Evolutionary conservation across 2,888 invertebrate genomes (phyloP).

Genomic region (Chesias legatella): DNA sequence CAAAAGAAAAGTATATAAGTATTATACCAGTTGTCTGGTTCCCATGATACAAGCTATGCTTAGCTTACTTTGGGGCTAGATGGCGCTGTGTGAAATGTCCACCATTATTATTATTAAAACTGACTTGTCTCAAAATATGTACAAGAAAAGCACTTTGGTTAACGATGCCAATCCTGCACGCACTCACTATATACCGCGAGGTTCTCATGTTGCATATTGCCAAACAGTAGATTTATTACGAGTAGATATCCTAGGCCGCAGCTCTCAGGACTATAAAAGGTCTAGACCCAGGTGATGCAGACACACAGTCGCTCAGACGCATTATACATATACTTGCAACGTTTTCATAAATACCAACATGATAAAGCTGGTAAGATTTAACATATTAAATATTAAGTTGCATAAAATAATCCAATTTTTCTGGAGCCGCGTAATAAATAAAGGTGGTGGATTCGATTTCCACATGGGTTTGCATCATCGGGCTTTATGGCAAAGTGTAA

Average conservation of each 20-base stretch:
- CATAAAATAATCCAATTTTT: no score
- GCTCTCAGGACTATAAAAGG: slow-evolving; percentile 62
- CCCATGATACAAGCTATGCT: no score
- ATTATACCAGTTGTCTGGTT: no score
- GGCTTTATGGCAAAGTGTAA: no score
- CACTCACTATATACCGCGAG: slow-evolving; percentile 23
- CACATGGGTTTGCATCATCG: no score
- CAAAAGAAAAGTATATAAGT: no score
- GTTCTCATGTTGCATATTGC: slow-evolving; percentile 56
- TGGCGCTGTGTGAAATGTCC: no score
- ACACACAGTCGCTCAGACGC: slow-evolving; percentile 46
- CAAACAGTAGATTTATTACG: slow-evolving; percentile 64
- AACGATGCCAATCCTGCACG: slow-evolving; percentile 10
- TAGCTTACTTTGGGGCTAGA: no score
- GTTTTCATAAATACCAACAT: slow-evolving; percentile 42
- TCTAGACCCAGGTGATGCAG: slow-evolving; percentile 44
- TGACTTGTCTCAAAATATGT: neutral
- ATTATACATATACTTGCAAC: slow-evolving; percentile 33
- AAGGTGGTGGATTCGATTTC: no score
- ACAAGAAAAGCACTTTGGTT: neutral
- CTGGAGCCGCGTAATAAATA: no score
- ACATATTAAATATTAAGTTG: no score
- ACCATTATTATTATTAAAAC: no score
- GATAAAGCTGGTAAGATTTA: slow-evolving; percentile 56
- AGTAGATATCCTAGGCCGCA: slow-evolving; percentile 53